Base-by-base conservation (phyloP, 2,888 invertebrate genomes). In the Troilus luridus region DNA sequence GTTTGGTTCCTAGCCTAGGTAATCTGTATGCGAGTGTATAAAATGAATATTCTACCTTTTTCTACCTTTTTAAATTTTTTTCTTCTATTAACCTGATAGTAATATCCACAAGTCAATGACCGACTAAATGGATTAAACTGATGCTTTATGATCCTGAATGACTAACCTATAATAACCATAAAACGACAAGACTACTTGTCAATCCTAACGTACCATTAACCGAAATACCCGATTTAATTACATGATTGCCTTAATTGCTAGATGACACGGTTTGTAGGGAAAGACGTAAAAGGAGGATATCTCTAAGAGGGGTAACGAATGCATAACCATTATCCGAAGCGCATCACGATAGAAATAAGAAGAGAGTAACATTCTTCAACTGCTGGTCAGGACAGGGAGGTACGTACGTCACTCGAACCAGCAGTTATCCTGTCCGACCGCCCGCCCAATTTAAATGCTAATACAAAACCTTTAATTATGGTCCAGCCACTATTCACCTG, bases 381-480 rank as follows among this genome's bases (percentile, higher is more conserved):
- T 9, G n/a, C 10, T 27, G 67, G 67, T 67, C 10, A 41, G 2
- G 12, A 8, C 27, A 17, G 14, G 41, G 72, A 41, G 72, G 41
- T 77, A 27, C 72, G 67, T 77, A 77, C 72, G 54, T 85, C 85
- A 56, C 85, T 81, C 8, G 81, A 81, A 81, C 85, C 85, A 12
- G 85, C 85, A 85, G n/a, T 85, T 85, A 85, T 0, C 27, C 85
- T n/a, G 56, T 58, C 85, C 14, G 17, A 41, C 8, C 9, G 27
- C 17, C 56, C 85, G 85, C 54, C 85, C 85, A 85, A 85, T 85
- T 85, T 85, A 85, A 85, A 85, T 85, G 85, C 85, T 85, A 85
- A 85, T 85, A 56, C 56, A n/a, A 85, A n/a, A 56, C 85, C 85
- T 85, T 85, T 85, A 85, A 85, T 85, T 85, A 85, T 85, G 56